Percentiles rank a stretch among this genome's conserved stretches.
These are phyloP conservation scores for Neosilurus mollespiculum DNA, from an alignment of 2,797 vertebrate genomes.

Conservation along the genomic window DNA sequence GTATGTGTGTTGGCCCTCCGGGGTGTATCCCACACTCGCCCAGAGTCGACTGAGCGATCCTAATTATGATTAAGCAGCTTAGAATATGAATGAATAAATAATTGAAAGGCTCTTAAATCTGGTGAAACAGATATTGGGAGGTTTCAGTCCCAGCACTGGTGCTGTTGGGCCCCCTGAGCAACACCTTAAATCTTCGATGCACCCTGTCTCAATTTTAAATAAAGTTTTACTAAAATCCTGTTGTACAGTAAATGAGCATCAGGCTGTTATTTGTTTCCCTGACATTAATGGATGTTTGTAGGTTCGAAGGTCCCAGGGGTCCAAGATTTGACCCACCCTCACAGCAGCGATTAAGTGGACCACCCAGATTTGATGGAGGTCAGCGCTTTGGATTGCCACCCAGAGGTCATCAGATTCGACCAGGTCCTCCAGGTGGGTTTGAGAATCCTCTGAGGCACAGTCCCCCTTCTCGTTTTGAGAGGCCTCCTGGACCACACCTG, in stretches of 20 bases:
- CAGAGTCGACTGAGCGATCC: no score
- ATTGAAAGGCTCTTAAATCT: not conserved
- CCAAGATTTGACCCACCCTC: slow-evolving; percentile 77
- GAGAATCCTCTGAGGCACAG: slow-evolving; percentile 59
- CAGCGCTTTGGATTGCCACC: slow-evolving; percentile 62
- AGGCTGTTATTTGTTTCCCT: not conserved
- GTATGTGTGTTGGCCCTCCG: no score
- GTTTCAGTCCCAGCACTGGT: not conserved
- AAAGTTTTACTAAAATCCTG: not conserved
- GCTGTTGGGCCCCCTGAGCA: not conserved
- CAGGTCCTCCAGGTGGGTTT: slow-evolving; percentile 58
- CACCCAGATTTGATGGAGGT: slow-evolving; percentile 72
- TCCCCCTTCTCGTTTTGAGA: slow-evolving; percentile 62
- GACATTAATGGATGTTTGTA: slow-evolving; percentile 55
- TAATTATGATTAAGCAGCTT: no score
- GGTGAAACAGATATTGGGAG: no score
- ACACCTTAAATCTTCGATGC: no score
- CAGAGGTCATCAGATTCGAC: slow-evolving; percentile 37
- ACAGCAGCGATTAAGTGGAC: slow-evolving; percentile 71
- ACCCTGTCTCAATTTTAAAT: not conserved
- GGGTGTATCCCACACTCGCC: no score
- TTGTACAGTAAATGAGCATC: not conserved
- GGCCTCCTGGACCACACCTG: slow-evolving; percentile 47
- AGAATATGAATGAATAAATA: no score
- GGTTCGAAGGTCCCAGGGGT: slow-evolving; percentile 83